A percentile compares a stretch with the other conserved stretches of the same genome.
Conservation (phyloP, 2,888 invertebrate species). For the Odontothrips loti region DNA sequence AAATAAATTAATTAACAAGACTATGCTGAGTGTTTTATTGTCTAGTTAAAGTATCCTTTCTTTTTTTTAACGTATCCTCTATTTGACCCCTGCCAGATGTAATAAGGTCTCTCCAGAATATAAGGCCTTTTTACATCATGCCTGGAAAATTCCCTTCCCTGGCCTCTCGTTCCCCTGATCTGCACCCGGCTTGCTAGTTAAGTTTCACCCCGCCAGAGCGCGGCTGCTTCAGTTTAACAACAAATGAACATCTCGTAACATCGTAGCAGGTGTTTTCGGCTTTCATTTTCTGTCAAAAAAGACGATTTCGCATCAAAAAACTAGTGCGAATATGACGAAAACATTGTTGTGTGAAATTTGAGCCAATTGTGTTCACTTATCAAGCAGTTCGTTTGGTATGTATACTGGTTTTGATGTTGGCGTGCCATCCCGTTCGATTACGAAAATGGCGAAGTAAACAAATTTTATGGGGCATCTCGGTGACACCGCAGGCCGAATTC, state of each 20-base stretch:
- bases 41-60: too few species aligned
- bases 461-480: slow-evolving; percentile 22
- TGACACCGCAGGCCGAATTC: slow-evolving; percentile 20
- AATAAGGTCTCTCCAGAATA: background rate
- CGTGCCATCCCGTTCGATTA: background rate
- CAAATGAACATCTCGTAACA: background rate
- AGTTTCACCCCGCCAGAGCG: slow-evolving; percentile 6
- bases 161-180: background rate
- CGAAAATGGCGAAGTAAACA: slow-evolving; percentile 22
- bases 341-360: background rate
- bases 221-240: background rate
- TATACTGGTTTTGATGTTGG: background rate
- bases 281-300: slow-evolving; percentile 21
- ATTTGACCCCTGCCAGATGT: background rate
- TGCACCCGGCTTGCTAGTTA: background rate
- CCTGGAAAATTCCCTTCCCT: too few species aligned
- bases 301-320: background rate
- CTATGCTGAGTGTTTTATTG: background rate
- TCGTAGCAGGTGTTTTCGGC: slow-evolving; percentile 10
- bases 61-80: background rate
- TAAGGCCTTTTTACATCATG: background rate
- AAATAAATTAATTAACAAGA: too few species aligned
- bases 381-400: background rate
- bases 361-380: background rate
- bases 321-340: background rate